Percentiles rank a stretch among this genome's conserved stretches.
phyloP scores from a whole-genome alignment of 2,113 vertebrate genomes.

The Eolophus roseicapilla region DNA sequence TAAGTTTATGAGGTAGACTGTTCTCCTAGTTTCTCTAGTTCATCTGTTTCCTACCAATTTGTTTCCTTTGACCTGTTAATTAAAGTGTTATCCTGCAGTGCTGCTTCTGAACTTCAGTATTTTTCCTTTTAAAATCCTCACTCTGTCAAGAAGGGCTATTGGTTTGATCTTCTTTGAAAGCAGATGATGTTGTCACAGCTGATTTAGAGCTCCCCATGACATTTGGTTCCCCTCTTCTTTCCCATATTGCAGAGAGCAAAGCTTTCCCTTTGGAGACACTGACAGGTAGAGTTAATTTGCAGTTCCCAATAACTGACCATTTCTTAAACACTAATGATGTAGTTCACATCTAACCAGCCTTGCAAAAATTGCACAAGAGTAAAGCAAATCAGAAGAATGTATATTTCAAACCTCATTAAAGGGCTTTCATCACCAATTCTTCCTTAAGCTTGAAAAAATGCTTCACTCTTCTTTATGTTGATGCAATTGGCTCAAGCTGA shows the following conservation, averaged over 20 bases:
- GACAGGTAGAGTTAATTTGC: conserved; percentile 62
- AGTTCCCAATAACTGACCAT: conserved; percentile 53
- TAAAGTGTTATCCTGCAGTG: neutral
- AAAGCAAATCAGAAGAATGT: conserved; percentile 34
- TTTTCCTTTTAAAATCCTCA: conserved; percentile 6
- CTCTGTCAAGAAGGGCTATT: neutral
- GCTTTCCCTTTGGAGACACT: conserved; percentile 42
- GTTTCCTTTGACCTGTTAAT: neutral
- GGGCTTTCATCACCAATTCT: neutral
- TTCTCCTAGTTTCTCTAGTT: neutral
- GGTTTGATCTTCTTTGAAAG: conserved; percentile 35
- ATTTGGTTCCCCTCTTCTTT: neutral
- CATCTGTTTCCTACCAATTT: neutral
- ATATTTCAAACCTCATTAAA: conserved; percentile 54
- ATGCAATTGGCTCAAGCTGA: neutral
- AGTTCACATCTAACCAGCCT: conserved; percentile 45
- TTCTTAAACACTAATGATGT: conserved; percentile 66
- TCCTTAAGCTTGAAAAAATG: conserved; percentile 4
- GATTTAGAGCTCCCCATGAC: conserved; percentile 31
- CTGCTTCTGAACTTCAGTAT: neutral
- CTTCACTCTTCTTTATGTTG: neutral
- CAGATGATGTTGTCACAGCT: conserved; percentile 34
- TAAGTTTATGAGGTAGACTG: neutral
- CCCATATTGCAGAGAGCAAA: conserved; percentile 5
- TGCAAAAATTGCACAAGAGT: conserved; percentile 9